phyloP scores from a whole-genome alignment of 1,140 invertebrate genomes.

The Philopotamus ludificatus region DNA sequence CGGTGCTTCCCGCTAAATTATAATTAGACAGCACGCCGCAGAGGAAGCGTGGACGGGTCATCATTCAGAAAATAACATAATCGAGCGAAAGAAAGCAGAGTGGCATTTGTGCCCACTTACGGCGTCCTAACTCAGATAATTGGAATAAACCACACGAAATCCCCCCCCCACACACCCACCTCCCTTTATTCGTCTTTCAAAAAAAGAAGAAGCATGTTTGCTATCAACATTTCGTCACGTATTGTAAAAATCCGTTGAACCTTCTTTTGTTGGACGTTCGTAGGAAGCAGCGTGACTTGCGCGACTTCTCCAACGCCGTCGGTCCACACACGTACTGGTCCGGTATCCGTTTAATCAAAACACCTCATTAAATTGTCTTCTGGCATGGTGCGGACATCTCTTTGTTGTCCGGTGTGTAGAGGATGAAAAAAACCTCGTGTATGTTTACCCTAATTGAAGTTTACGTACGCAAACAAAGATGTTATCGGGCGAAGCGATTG shows the following conservation, averaged over 20 bases:
- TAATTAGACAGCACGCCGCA: too few species aligned
- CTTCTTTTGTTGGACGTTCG: neutral
- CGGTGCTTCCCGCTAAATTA: too few species aligned
- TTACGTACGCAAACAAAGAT: neutral
- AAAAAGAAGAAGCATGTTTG: neutral
- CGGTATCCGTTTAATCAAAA: conserved; percentile 32
- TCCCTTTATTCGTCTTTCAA: neutral
- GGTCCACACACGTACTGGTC: conserved; percentile 6
- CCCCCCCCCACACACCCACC: neutral
- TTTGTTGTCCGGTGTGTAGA: neutral
- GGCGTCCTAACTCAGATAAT: too few species aligned
- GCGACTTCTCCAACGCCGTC: conserved; percentile 1
- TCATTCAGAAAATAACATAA: too few species aligned
- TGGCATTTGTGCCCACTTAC: too few species aligned
- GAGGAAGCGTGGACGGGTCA: too few species aligned
- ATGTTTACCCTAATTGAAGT: conserved; percentile 24
- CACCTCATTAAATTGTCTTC: conserved; percentile 30
- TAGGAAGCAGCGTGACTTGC: neutral
- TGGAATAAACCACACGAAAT: too few species aligned
- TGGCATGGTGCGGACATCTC: neutral
- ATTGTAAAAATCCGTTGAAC: conserved; percentile 9
- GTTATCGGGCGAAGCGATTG: too few species aligned
- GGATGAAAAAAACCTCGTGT: conserved; percentile 8
- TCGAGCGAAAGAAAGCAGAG: too few species aligned
- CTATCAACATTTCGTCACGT: conserved; percentile 16